phyloP scores from a whole-genome alignment of 2,888 invertebrate genomes.

The Cancer borealis region DNA sequence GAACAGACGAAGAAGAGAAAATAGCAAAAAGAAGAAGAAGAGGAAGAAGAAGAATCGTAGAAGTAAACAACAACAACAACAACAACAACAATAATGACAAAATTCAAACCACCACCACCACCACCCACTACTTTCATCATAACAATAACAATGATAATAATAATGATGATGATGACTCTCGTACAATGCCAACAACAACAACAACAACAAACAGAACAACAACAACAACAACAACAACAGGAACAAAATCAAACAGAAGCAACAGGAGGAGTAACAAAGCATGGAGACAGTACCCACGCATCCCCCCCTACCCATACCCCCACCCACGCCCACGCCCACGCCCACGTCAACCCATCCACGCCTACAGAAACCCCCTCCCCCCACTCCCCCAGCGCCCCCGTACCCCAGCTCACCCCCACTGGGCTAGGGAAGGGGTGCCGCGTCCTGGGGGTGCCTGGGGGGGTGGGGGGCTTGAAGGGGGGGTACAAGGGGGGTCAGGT shows the following conservation, averaged over 20 bases:
- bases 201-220: no score
- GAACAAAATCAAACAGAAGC: not conserved
- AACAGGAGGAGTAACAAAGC: not conserved
- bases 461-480: no score
- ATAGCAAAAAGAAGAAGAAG: no score
- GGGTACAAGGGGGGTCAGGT: not conserved
- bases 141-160: no score
- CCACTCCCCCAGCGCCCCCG: not conserved
- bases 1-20: no score
- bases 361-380: not conserved
- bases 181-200: no score
- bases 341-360: not conserved
- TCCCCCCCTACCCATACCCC: not conserved
- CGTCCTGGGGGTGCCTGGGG: not conserved
- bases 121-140: no score
- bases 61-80: no score
- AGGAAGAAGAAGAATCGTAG: no score
- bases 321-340: not conserved
- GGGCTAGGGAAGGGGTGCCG: not conserved
- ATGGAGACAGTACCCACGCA: not conserved
- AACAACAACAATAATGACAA: no score
- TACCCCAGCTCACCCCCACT: not conserved
- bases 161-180: no score
- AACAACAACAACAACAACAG: not conserved
- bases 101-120: no score